Evolutionary conservation across 2,113 vertebrate species (phyloP).

Genomic region (Dipodomys spectabilis): DNA sequence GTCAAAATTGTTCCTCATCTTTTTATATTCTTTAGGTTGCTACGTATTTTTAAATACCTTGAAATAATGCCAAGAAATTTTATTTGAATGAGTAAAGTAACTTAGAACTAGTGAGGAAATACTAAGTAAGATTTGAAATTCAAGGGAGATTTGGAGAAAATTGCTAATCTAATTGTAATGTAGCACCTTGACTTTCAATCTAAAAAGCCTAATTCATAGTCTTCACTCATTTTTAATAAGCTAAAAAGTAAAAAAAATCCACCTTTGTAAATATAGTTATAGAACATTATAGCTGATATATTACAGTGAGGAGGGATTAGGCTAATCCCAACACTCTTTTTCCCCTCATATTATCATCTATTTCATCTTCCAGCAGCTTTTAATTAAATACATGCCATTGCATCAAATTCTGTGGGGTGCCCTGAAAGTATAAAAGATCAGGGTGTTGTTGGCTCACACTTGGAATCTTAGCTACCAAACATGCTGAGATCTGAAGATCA

Average conservation of each 20-base stretch:
- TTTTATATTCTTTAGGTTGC: background rate
- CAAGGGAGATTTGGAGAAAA: background rate
- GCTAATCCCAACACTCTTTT: background rate
- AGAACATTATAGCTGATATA: background rate
- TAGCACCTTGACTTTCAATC: background rate
- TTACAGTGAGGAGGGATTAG: background rate
- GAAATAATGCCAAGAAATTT: constrained; percentile 4
- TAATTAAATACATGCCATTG: background rate
- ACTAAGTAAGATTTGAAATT: constrained; percentile 17
- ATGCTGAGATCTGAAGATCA: too few species aligned
- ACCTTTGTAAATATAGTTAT: background rate
- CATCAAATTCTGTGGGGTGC: background rate
- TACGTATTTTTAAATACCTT: background rate
- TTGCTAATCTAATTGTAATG: background rate
- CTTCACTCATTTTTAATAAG: background rate
- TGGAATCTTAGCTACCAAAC: too few species aligned
- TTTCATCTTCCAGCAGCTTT: background rate
- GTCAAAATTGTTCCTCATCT: background rate
- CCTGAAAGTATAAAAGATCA: background rate
- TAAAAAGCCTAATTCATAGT: constrained; percentile 11
- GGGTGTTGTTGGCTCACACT: background rate
- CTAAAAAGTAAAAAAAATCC: background rate
- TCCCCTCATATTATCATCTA: background rate
- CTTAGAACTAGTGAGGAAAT: background rate
- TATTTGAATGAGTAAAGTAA: background rate